These are phyloP conservation scores for Dicycla oo DNA, from an alignment of 2,888 invertebrate genomes.

Conservation along the genomic window DNA sequence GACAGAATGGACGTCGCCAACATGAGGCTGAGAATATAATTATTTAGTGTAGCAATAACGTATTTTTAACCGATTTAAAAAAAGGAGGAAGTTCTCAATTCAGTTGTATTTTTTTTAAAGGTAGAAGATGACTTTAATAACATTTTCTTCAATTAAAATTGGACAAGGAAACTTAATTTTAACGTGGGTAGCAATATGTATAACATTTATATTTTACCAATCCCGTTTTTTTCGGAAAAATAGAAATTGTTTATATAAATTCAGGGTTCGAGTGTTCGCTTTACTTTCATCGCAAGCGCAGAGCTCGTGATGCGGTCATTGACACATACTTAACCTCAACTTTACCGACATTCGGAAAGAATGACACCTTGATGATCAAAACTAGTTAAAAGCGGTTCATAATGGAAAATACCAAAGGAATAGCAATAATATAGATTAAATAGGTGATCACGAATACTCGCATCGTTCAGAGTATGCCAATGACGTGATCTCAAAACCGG, in stretches of 20 bases:
- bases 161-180: neutral
- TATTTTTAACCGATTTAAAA: too few relatives aligned
- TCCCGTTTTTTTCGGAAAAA: too few relatives aligned
- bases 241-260: too few relatives aligned
- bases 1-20: constrained; percentile 35
- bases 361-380: constrained; percentile 30
- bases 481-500: constrained; percentile 69
- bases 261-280: neutral
- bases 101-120: too few relatives aligned
- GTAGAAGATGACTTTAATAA: neutral
- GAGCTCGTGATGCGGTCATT: constrained; percentile 38
- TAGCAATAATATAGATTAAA: constrained; percentile 52
- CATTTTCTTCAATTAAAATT: neutral
- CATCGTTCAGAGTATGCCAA: constrained; percentile 33
- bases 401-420: constrained; percentile 65
- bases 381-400: constrained; percentile 57
- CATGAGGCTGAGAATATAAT: constrained; percentile 39
- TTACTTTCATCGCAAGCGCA: constrained; percentile 40
- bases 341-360: constrained; percentile 31
- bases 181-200: neutral
- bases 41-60: constrained; percentile 48
- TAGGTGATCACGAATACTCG: constrained; percentile 59
- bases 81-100: too few relatives aligned
- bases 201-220: neutral
- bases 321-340: constrained; percentile 40